Evolutionary conservation across 2,797 vertebrate genomes (phyloP).

Genomic region (Neosilurus hyrtlii): DNA sequence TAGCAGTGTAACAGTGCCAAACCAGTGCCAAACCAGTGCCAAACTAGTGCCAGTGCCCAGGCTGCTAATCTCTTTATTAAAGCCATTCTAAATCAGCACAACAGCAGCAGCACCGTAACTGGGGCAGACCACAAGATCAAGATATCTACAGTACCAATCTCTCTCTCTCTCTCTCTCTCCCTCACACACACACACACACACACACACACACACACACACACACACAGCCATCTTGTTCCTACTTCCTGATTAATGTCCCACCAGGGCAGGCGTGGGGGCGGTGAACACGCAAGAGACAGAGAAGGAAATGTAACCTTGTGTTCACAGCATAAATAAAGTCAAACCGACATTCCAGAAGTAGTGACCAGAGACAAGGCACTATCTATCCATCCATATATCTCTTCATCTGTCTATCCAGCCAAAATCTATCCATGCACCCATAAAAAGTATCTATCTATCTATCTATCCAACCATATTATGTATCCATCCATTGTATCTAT

Average conservation of each 20-base stretch:
- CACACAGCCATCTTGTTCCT: not conserved
- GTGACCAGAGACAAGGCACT: not conserved
- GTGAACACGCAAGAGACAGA: not conserved
- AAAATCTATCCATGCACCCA: too few relatives aligned
- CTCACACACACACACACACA: not conserved
- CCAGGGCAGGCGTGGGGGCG: not conserved
- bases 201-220: not conserved
- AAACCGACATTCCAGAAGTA: not conserved
- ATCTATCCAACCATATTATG: too few relatives aligned
- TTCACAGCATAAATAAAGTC: constrained; percentile 22
- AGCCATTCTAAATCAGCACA: constrained; percentile 54
- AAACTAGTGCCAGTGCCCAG: constrained; percentile 28
- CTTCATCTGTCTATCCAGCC: too few relatives aligned
- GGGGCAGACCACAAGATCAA: constrained; percentile 8
- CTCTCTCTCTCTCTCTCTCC: too few relatives aligned
- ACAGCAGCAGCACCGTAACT: constrained; percentile 15
- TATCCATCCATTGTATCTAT: too few relatives aligned
- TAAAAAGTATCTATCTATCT: too few relatives aligned
- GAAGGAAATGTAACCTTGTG: constrained; percentile 10
- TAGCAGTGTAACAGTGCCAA: constrained; percentile 3
- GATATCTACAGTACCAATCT: constrained; percentile 1
- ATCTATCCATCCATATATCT: too few relatives aligned
- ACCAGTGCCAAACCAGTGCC: not conserved
- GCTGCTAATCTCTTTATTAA: constrained; percentile 60
- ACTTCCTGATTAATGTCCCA: constrained; percentile 32